Evolutionary conservation across 2,797 vertebrate genomes (phyloP).

Genomic region (Ptychadena robeensis): DNA sequence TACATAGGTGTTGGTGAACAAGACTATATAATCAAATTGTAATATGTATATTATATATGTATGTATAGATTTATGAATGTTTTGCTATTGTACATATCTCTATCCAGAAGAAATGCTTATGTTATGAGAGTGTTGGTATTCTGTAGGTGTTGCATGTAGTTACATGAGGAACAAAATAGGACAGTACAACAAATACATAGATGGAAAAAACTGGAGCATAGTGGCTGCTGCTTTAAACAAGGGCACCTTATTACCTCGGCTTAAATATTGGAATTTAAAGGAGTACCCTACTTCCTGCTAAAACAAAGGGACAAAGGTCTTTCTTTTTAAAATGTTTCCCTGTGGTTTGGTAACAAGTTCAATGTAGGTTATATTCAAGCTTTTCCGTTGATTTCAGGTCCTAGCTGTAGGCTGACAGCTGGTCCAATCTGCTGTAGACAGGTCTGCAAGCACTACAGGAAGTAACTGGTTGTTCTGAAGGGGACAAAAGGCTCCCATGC

Average conservation of each 20-base stretch:
- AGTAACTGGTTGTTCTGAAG: constrained; percentile 31
- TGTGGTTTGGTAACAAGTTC: constrained; percentile 70
- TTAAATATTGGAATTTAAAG: background rate
- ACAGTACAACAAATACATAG: too few relatives aligned
- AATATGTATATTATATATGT: too few relatives aligned
- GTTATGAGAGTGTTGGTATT: background rate
- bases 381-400: constrained; percentile 75
- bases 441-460: constrained; percentile 28
- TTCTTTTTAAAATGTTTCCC: background rate
- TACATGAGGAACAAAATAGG: background rate
- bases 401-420: constrained; percentile 61
- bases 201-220: background rate
- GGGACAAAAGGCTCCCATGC: constrained; percentile 29
- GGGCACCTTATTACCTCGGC: background rate
- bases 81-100: too few relatives aligned
- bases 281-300: background rate
- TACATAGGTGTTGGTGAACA: too few relatives aligned
- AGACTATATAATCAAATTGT: too few relatives aligned
- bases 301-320: background rate
- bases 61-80: too few relatives aligned
- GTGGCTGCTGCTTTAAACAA: constrained; percentile 3
- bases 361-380: constrained; percentile 77
- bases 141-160: background rate
- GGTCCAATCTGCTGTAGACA: constrained; percentile 33
- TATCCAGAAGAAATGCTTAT: too few relatives aligned